Conservation (phyloP, 1,140 invertebrate species). For the Micrasema minimum region DNA sequence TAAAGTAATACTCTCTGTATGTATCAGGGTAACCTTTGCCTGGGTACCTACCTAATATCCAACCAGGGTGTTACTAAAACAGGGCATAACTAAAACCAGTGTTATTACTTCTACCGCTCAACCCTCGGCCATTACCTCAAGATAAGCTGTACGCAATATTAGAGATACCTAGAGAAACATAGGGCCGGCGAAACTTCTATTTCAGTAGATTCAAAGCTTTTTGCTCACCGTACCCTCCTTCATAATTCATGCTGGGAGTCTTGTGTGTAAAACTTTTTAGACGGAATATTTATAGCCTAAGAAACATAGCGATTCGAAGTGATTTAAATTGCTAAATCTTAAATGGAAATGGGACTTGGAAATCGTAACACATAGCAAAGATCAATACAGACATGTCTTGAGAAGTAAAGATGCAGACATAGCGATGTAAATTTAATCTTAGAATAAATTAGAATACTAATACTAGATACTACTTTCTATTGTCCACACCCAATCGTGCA, state of each 20-base stretch:
- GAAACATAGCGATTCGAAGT: background rate
- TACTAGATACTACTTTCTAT: no score
- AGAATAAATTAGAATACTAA: no score
- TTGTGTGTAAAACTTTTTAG: background rate
- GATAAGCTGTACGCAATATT: conserved; percentile 26
- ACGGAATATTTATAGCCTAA: background rate
- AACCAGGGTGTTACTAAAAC: background rate
- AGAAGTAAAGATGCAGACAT: no score
- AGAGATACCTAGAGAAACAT: conserved; percentile 17
- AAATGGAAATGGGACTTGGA: no score
- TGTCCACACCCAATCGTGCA: no score
- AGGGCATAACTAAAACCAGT: background rate
- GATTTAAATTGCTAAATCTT: background rate
- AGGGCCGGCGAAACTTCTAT: background rate
- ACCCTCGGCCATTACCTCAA: conserved; percentile 4
- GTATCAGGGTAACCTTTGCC: no score
- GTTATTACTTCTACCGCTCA: conserved; percentile 6
- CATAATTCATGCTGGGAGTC: conserved; percentile 9
- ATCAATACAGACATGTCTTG: no score
- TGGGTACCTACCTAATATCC: no score
- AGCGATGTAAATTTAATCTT: no score
- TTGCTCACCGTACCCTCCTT: background rate
- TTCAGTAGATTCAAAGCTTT: background rate
- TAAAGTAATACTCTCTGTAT: no score
- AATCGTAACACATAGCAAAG: background rate